Evolutionary conservation across 92 coral and sea anemone species (phyloP).

Genomic region (Chrysogorgia sp.): DNA sequence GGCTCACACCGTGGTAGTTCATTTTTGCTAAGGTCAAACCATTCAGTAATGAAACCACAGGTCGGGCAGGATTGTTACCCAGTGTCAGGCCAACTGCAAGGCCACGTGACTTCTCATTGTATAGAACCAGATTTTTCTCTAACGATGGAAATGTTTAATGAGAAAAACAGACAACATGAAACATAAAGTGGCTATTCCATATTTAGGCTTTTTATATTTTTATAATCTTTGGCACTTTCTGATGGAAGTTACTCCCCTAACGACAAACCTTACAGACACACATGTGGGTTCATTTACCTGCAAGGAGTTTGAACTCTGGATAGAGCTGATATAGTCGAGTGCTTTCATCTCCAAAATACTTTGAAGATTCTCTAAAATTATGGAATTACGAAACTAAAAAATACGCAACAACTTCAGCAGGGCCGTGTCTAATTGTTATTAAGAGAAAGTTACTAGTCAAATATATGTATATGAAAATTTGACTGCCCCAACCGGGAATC

Average conservation of each 20-base stretch:
- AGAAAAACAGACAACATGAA: no score
- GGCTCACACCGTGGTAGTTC: slow-evolving; percentile 53
- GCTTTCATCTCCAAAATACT: slow-evolving; percentile 76
- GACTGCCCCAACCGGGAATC: no score
- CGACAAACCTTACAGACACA: no score
- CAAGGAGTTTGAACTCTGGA: slow-evolving; percentile 72
- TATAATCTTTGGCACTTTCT: no score
- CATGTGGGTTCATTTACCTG: slow-evolving; percentile 50
- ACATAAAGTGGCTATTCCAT: no score
- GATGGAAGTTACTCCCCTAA: no score
- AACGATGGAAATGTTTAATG: slow-evolving; percentile 10
- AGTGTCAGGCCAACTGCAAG: slow-evolving; percentile 76
- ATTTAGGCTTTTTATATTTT: no score
- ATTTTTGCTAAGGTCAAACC: slow-evolving; percentile 69
- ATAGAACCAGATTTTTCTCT: slow-evolving; percentile 73
- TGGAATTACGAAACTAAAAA: background rate
- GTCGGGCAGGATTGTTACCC: slow-evolving; percentile 64
- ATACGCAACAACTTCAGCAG: no score
- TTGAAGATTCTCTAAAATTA: slow-evolving; percentile 64
- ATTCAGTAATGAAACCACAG: slow-evolving; percentile 62
- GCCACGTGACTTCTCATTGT: slow-evolving; percentile 82
- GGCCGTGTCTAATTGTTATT: no score
- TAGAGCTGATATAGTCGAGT: slow-evolving; percentile 73
- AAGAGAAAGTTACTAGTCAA: background rate
- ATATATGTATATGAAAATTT: no score